These are phyloP conservation scores for Pseudopipra pipra DNA, from an alignment of 2,113 vertebrate genomes.

Conservation along the genomic window DNA sequence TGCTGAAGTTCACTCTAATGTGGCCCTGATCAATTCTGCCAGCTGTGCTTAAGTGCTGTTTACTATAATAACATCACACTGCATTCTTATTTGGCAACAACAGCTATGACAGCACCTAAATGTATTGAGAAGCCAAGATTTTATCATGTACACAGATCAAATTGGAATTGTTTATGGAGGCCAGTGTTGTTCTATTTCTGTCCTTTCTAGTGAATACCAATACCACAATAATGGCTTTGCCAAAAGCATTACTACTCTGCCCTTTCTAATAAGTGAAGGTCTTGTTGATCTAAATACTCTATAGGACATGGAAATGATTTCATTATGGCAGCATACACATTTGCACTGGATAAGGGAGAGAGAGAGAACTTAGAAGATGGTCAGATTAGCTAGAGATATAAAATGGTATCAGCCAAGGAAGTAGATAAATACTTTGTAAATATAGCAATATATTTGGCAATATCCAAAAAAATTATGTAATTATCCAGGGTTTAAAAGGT, in stretches of 20 bases:
- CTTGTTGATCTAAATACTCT: slow-evolving; percentile 71
- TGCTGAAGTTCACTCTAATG: slow-evolving; percentile 88
- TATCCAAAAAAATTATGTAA: not conserved
- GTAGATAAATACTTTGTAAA: not conserved
- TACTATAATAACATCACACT: slow-evolving; percentile 90
- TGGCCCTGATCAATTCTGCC: slow-evolving; percentile 90
- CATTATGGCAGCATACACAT: slow-evolving; percentile 20
- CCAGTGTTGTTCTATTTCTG: slow-evolving; percentile 77
- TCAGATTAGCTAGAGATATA: slow-evolving; percentile 6
- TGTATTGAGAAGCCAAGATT: slow-evolving; percentile 78
- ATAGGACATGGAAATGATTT: slow-evolving; percentile 66
- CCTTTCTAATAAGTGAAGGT: slow-evolving; percentile 73
- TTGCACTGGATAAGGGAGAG: slow-evolving; percentile 8
- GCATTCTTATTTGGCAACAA: slow-evolving; percentile 83
- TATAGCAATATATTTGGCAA: not conserved
- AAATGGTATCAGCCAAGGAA: not conserved
- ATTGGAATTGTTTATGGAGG: slow-evolving; percentile 76
- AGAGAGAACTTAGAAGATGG: not conserved
- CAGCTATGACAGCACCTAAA: slow-evolving; percentile 81
- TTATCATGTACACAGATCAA: slow-evolving; percentile 78
- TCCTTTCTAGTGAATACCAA: slow-evolving; percentile 76
- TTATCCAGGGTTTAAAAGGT: not conserved
- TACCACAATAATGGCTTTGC: slow-evolving; percentile 66
- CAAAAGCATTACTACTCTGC: slow-evolving; percentile 71
- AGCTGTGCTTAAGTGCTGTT: slow-evolving; percentile 94